phyloP scores from a whole-genome alignment of 2,797 vertebrate species.

The Crotalus adamanteus region DNA sequence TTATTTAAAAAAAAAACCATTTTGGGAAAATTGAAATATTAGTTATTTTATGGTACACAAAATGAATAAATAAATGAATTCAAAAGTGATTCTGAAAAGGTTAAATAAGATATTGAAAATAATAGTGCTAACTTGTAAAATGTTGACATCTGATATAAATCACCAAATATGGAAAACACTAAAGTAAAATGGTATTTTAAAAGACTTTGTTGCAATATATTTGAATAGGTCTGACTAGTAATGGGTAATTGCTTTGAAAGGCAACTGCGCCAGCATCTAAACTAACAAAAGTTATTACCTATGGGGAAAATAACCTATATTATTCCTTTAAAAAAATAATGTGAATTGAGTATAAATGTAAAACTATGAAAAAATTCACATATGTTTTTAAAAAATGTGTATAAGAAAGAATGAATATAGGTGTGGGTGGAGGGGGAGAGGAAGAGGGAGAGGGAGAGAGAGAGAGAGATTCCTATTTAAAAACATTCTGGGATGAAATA shows the following conservation, averaged over 20 bases:
- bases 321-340: background rate
- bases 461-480: background rate
- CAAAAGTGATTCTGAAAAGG: background rate
- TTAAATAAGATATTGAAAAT: background rate
- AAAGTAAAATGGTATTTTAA: constrained; percentile 17
- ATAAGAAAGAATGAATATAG: constrained; percentile 3
- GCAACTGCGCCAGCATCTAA: background rate
- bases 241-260: background rate
- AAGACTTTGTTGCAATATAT: constrained; percentile 41
- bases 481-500: constrained; percentile 20
- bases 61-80: background rate
- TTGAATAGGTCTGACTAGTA: constrained; percentile 28
- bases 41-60: background rate
- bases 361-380: constrained; percentile 28
- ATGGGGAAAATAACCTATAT: background rate
- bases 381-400: constrained; percentile 24
- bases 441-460: background rate
- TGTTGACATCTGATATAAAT: background rate
- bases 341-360: constrained; percentile 9
- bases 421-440: background rate
- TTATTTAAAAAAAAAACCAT: no score
- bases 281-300: background rate
- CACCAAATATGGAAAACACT: constrained; percentile 20
- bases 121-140: background rate
- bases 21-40: background rate